These are phyloP conservation scores for Melinaea menophilus DNA, from an alignment of 2,888 invertebrate genomes.

Conservation along the genomic window DNA sequence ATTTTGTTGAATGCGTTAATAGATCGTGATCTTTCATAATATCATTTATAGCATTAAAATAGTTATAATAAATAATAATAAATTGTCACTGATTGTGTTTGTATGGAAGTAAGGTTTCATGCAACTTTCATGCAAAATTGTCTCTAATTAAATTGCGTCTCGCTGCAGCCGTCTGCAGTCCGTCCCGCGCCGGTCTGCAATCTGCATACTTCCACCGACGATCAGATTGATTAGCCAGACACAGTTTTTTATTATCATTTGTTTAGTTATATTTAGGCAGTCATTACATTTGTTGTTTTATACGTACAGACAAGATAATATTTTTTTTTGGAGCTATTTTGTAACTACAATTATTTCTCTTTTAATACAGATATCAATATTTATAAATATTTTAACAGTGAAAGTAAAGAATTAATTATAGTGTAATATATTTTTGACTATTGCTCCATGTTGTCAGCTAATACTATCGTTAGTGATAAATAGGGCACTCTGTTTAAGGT, in stretches of 20 bases:
- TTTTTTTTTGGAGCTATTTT: too few relatives aligned
- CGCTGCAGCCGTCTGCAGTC: conserved; percentile 20
- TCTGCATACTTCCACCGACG: conserved; percentile 13
- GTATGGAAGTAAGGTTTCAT: conserved; percentile 38
- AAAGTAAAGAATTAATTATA: conserved; percentile 1
- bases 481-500: conserved; percentile 48
- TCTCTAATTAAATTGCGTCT: conserved; percentile 42
- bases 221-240: conserved; percentile 20
- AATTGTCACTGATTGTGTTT: conserved; percentile 50
- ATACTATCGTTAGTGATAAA: conserved; percentile 42
- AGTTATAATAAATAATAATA: conserved; percentile 53
- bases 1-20: conserved; percentile 46
- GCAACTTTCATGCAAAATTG: conserved; percentile 37
- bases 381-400: too few relatives aligned
- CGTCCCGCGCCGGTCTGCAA: conserved; percentile 7
- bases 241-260: conserved; percentile 19
- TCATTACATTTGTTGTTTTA: conserved; percentile 6
- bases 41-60: conserved; percentile 57
- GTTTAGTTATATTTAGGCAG: conserved; percentile 5
- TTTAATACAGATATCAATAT: too few relatives aligned
- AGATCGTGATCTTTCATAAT: conserved; percentile 35
- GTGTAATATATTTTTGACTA: neutral
- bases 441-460: neutral
- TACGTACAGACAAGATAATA: neutral
- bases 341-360: too few relatives aligned